Conservation (phyloP, 1,140 invertebrate species). For the Tetramorium simillimum region DNA sequence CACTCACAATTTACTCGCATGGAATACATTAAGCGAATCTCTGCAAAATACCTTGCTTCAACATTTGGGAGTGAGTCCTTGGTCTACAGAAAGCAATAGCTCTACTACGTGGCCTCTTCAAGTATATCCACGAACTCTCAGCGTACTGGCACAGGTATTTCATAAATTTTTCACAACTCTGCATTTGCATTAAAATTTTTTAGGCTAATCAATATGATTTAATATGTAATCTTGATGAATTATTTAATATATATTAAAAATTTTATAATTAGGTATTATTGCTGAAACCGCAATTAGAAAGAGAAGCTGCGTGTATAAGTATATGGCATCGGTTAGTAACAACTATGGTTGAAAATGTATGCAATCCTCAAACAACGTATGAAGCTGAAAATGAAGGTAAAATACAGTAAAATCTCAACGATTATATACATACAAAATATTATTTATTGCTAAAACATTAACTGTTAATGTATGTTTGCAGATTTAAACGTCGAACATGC, state of each 20-base stretch:
- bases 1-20: conserved; percentile 93
- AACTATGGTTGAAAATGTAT: conserved; percentile 93
- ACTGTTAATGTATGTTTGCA: conserved; percentile 81
- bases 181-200: background rate
- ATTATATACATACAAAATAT: background rate
- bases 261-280: conserved; percentile 88
- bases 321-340: conserved; percentile 96
- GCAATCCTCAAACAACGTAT: conserved; percentile 85
- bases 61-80: conserved; percentile 92
- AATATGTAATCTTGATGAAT: background rate
- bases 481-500: conserved; percentile 98
- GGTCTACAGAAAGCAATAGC: conserved; percentile 86
- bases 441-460: background rate
- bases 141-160: conserved; percentile 90
- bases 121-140: conserved; percentile 94
- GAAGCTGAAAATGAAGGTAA: conserved; percentile 89
- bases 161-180: conserved; percentile 20
- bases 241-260: background rate
- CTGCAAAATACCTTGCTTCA: conserved; percentile 91
- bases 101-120: conserved; percentile 91
- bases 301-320: conserved; percentile 94
- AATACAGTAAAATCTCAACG: background rate
- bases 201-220: background rate
- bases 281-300: conserved; percentile 93
- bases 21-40: conserved; percentile 88